phyloP scores from a whole-genome alignment of 1,140 invertebrate genomes.

The Dendroctonus valens region DNA sequence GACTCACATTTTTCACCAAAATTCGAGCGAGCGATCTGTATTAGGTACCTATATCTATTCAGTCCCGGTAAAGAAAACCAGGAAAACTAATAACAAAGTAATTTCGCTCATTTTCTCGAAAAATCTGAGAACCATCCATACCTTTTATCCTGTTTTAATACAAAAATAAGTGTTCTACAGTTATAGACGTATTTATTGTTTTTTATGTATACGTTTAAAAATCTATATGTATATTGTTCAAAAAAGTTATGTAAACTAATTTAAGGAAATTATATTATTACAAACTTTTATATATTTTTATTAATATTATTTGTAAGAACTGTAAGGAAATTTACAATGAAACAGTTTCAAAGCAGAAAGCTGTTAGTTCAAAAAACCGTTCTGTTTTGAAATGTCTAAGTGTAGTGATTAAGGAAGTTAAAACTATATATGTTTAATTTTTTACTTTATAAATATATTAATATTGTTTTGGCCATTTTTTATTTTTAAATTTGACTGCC shows the following conservation, averaged over 20 bases:
- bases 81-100: background rate
- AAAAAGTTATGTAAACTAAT: slow-evolving; percentile 32
- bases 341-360: slow-evolving; percentile 29
- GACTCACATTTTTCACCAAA: too few relatives aligned
- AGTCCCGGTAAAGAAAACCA: too few relatives aligned
- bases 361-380: slow-evolving; percentile 4
- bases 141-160: slow-evolving; percentile 16
- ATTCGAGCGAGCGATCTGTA: too few relatives aligned
- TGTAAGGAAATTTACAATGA: slow-evolving; percentile 14
- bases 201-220: slow-evolving; percentile 36
- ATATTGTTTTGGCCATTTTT: slow-evolving; percentile 44
- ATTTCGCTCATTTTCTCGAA: background rate
- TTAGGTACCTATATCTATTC: too few relatives aligned
- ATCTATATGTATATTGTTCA: slow-evolving; percentile 35
- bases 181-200: slow-evolving; percentile 37
- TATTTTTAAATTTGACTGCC: slow-evolving; percentile 45
- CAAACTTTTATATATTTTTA: slow-evolving; percentile 40
- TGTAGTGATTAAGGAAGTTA: slow-evolving; percentile 19
- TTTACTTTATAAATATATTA: slow-evolving; percentile 13
- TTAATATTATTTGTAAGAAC: slow-evolving; percentile 32
- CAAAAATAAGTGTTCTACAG: slow-evolving; percentile 32
- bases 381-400: slow-evolving; percentile 21
- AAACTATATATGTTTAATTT: slow-evolving; percentile 25
- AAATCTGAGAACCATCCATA: background rate
- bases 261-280: slow-evolving; percentile 36